Conservation (phyloP, 1,140 invertebrate genomes). For the Neodiprion fabricii region DNA sequence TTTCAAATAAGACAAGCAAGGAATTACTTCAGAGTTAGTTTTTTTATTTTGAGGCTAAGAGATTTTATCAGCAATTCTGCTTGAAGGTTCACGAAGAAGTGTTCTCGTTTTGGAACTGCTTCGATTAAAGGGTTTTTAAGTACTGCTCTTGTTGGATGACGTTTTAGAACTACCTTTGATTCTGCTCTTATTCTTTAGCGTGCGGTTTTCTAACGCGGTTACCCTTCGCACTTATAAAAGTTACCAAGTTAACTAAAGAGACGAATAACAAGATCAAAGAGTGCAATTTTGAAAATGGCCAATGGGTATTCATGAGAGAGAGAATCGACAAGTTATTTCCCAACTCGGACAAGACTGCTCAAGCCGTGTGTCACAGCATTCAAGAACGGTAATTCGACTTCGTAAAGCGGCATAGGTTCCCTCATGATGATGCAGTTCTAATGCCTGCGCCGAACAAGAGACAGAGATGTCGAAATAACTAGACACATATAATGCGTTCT, state of each 20-base stretch:
- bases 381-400: conserved; percentile 74
- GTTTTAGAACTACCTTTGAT: no score
- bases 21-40: no score
- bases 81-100: no score
- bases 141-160: no score
- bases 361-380: conserved; percentile 75
- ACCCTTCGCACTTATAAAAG: conserved; percentile 79
- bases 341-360: conserved; percentile 85
- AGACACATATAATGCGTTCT: conserved; percentile 10
- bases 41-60: no score
- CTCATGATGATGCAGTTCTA: conserved; percentile 65
- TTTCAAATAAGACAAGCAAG: no score
- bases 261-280: conserved; percentile 96
- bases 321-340: conserved; percentile 97
- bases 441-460: conserved; percentile 69
- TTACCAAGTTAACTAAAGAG: conserved; percentile 77
- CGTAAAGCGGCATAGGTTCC: conserved; percentile 71
- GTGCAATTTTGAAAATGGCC: conserved; percentile 78
- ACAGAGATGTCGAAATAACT: conserved; percentile 22
- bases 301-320: conserved; percentile 96
- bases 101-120: no score
- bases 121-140: no score
- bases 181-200: no score
- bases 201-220: conserved; percentile 21
- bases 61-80: no score